Evolutionary conservation across 23 tunicate species (phyloP), one percentile per base, ranked within the genome.

Genomic region (Trididemnum nubilum): DNA sequence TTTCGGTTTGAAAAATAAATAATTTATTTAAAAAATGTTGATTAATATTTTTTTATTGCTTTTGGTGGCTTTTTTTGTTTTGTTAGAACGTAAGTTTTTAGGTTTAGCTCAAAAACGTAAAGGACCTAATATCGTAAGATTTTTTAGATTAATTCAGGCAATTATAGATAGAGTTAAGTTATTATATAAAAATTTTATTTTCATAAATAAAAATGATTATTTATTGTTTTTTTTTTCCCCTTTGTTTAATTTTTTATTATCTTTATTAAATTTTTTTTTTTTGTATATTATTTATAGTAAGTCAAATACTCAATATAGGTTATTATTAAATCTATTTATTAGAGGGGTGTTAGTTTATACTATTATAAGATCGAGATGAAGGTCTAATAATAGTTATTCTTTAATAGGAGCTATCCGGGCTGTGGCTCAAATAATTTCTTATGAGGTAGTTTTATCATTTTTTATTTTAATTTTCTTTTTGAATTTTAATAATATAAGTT

Each of bases 351-450:
- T 71, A 71, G 76, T 71, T 0, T 28, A 64, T 34, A 31, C 54
- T 0, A 23, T 80, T 0, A 25, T 80, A 0, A 64, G 84, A 64
- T 57, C 84, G 34, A 29, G 84, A 0, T 80, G 84, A 35, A 39
- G 84, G 23, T 80, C 84, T 29, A 37, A 25, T 63, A 80, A 64
- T 80, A 24, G 26, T 22, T 80, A 64, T 61, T 1, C 74, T 36
- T 0, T 80, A 59, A 5, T 80, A 0, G 1, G 84, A 2, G 34
- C 57, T 34, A 64, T 64, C 23, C 84, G 84, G 0, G 74, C 74
- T 2, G 84, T 80, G 0, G 73, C 84, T 35, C 84, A 80, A 39
- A 65, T 80, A 35, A 36, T 80, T 0, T 80, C 84, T 4, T 80
- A 80, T 64, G 84, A 80, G 39, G 57, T 80, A 0, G 84, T 80